Conservation (phyloP, 2,113 vertebrate genomes). For the Xerus inauris region DNA sequence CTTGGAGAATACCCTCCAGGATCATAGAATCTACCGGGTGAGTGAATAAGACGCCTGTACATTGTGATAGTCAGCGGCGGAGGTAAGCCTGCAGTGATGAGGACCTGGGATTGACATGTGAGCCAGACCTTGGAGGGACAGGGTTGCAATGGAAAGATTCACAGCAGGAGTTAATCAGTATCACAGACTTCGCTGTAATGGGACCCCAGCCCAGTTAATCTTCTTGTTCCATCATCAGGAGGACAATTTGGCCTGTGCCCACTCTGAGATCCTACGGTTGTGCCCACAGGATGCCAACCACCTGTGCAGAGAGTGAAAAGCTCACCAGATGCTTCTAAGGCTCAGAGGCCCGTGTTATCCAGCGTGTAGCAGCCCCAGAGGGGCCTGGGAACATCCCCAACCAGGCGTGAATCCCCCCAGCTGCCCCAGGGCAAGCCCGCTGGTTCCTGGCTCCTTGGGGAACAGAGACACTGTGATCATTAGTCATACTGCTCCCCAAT, state of each 20-base stretch:
- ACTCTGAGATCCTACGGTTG: neutral
- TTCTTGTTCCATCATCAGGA: neutral
- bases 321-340: conserved; percentile 15
- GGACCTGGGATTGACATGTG: neutral
- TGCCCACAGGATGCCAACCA: neutral
- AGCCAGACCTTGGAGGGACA: neutral
- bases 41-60: neutral
- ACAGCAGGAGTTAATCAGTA: neutral
- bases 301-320: conserved; percentile 23
- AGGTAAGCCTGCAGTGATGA: too few relatives aligned
- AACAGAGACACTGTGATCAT: neutral
- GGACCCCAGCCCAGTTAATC: neutral
- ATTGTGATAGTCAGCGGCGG: neutral
- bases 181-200: neutral
- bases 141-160: neutral
- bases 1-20: neutral
- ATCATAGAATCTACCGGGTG: neutral
- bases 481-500: conserved; percentile 69
- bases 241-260: neutral
- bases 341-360: neutral
- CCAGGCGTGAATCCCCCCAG: neutral
- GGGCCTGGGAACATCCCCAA: neutral
- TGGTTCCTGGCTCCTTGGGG: neutral
- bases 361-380: neutral
- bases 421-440: neutral